Evolutionary conservation across 2,888 invertebrate species (phyloP), one percentile per base, ranked within the genome.

Genomic region (Clanis bilineata): DNA sequence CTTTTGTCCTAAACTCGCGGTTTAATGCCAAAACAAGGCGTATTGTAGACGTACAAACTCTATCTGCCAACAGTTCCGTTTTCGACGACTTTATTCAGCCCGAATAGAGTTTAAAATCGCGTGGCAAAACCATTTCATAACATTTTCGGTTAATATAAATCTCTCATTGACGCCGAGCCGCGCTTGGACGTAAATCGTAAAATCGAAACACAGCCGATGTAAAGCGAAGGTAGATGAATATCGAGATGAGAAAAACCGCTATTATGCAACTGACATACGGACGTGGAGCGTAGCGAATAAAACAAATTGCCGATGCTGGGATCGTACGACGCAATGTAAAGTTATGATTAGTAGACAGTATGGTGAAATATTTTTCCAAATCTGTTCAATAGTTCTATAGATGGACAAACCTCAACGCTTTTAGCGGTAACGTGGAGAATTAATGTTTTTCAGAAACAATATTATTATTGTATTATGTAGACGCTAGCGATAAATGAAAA

Each of bases 141-240:
- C 32, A 18, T 44, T 38, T 59, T 44, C 47, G 36, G 39, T 51
- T 51, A 39, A 51, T 58, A 56, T 56, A 56, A 59, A 59, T 56
- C 38, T 59, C 45, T 83, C 85, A 87, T 86, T 86, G 86, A 84
- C 83, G 80, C 82, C 70, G 67, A 70, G 62, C 66, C 67, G 68
- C 74, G 74, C 76, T 81, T 76, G 83, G 80, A 78, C 81, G 77
- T 77, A 76, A 76, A 82, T 88, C 85, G 87, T 89, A 87, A 88
- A 88, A 86, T 85, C 85, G 86, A 86, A 87, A 87, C 86, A 84
- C 83, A 83, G 78, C 75, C 79, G 80, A 82, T 85, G 82, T 86
- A 86, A 87, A 88, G 86, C 81, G 79, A 82, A 78, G 79, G 79
- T 78, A 83, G 86, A 88, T 87, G 87, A 88, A 89, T 88, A 86